Evolutionary conservation across 1,140 invertebrate genomes (phyloP).

Genomic region (Hylyphantes graminicola): DNA sequence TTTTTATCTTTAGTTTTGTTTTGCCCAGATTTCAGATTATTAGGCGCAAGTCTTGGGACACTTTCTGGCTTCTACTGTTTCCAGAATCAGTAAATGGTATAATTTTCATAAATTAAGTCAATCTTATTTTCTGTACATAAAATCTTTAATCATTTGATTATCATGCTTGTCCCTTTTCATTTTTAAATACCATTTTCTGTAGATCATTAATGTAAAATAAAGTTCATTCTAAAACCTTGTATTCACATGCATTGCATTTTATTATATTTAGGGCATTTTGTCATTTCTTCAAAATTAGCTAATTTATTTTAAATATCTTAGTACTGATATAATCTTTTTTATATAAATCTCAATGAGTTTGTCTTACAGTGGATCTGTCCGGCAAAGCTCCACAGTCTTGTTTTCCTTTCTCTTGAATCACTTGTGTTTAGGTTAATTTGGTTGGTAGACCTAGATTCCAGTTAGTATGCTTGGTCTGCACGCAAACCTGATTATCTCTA

Average conservation of each 20-base stretch:
- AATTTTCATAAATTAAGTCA: constrained; percentile 8
- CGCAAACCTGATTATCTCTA: too few species aligned
- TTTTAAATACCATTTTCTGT: constrained; percentile 48
- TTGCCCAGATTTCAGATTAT: constrained; percentile 43
- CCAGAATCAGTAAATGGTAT: constrained; percentile 44
- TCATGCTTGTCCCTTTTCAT: constrained; percentile 31
- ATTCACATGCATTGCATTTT: not conserved
- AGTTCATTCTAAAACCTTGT: constrained; percentile 49
- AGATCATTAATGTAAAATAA: constrained; percentile 55
- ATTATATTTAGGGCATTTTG: too few species aligned
- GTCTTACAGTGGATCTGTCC: too few species aligned
- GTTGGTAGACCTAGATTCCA: too few species aligned
- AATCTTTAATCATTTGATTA: not conserved
- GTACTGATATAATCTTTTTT: too few species aligned
- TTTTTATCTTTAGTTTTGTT: constrained; percentile 32
- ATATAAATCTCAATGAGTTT: too few species aligned
- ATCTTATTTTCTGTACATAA: constrained; percentile 33
- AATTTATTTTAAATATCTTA: too few species aligned
- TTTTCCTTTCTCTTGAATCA: too few species aligned
- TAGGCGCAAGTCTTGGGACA: constrained; percentile 27
- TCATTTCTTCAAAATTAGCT: too few species aligned
- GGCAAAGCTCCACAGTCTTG: too few species aligned
- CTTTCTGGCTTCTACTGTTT: constrained; percentile 31
- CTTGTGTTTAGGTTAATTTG: too few species aligned
- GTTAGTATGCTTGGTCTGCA: too few species aligned